A percentile compares a stretch with the other conserved stretches of the same genome.
These are phyloP conservation scores for Tinea semifulvella DNA, from an alignment of 2,888 invertebrate species.

Conservation along the genomic window DNA sequence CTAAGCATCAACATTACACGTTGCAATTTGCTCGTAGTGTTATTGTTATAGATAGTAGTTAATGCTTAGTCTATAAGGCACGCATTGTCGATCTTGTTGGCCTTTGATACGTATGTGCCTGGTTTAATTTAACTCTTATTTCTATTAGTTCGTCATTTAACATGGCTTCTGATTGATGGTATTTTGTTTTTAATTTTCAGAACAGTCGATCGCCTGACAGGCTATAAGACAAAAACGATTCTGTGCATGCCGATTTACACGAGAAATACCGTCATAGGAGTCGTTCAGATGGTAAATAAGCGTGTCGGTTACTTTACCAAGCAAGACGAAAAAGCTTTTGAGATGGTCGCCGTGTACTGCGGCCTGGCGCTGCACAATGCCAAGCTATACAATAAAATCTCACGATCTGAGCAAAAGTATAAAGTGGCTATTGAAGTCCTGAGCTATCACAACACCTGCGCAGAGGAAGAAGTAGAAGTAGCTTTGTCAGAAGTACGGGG, in stretches of 20 bases:
- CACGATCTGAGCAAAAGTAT: constrained; percentile 84
- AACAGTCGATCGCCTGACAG: constrained; percentile 72
- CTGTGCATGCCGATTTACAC: constrained; percentile 90
- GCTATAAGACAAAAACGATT: constrained; percentile 76
- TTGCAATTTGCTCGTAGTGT: too few relatives aligned
- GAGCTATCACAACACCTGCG: constrained; percentile 84
- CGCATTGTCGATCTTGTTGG: too few relatives aligned
- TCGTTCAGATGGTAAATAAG: constrained; percentile 88
- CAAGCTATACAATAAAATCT: constrained; percentile 83
- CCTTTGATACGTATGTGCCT: too few relatives aligned
- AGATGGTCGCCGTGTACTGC: constrained; percentile 86
- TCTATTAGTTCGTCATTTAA: too few relatives aligned
- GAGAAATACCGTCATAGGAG: constrained; percentile 79
- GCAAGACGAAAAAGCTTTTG: constrained; percentile 83
- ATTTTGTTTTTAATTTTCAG: too few relatives aligned
- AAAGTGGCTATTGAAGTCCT: constrained; percentile 82
- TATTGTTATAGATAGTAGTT: too few relatives aligned
- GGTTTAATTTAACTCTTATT: too few relatives aligned
- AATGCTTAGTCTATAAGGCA: too few relatives aligned
- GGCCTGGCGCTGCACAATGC: constrained; percentile 87
- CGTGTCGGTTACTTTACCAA: constrained; percentile 64
- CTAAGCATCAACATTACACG: too few relatives aligned
- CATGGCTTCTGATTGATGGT: too few relatives aligned
- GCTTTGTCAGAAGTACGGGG: constrained; percentile 27
- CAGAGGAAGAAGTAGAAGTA: constrained; percentile 72